These are phyloP conservation scores for Elephas maximus DNA, from an alignment of 2,113 vertebrate genomes.

Conservation along the genomic window DNA sequence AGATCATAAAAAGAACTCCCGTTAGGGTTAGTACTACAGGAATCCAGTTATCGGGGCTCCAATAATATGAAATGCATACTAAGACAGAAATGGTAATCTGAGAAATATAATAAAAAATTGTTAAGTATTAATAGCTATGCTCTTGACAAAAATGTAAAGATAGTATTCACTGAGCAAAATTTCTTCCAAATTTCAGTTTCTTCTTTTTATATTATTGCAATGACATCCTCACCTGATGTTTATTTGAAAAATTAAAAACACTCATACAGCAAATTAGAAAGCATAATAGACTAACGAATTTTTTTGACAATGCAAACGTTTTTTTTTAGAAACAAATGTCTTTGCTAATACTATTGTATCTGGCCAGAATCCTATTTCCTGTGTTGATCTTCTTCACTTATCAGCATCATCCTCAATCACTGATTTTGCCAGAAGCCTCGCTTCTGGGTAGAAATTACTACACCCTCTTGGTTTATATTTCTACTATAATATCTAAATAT, in stretches of 20 bases:
- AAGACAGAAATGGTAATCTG: conserved; percentile 67
- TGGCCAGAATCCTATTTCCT: background rate
- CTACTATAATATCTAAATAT: background rate
- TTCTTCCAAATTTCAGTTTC: background rate
- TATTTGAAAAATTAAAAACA: conserved; percentile 42
- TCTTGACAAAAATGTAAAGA: background rate
- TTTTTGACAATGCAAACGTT: background rate
- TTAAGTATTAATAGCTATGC: background rate
- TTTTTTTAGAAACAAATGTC: conserved; percentile 7
- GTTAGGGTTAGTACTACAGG: conserved; percentile 59
- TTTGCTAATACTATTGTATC: background rate
- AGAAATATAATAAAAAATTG: background rate
- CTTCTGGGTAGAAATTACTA: background rate
- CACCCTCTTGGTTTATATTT: background rate
- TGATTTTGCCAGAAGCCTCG: background rate
- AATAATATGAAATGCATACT: conserved; percentile 72
- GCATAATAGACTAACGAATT: background rate
- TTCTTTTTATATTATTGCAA: conserved; percentile 19
- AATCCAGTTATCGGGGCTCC: conserved; percentile 56
- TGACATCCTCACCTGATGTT: background rate
- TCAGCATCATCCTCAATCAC: background rate
- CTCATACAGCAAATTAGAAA: background rate
- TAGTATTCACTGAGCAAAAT: background rate
- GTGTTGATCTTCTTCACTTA: background rate
- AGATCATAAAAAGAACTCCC: conserved; percentile 37